Percentiles rank a stretch among this genome's conserved stretches.
phyloP scores from a whole-genome alignment of 2,797 vertebrate genomes.

The Arnoldichthys spilopterus region DNA sequence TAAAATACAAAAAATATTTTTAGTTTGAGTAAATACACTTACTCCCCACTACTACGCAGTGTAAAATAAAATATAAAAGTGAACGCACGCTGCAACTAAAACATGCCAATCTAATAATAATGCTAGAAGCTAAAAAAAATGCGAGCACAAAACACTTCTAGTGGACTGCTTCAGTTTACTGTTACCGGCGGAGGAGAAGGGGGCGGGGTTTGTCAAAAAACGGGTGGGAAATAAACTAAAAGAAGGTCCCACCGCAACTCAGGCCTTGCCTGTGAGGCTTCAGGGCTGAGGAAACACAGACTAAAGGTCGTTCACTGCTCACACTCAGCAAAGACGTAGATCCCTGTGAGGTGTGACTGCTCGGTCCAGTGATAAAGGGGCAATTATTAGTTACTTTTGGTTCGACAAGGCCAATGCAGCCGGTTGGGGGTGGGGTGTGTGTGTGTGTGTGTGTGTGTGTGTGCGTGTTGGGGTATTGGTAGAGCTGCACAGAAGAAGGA shows the following conservation, averaged over 20 bases:
- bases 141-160: no score
- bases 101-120: no score
- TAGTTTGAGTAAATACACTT: no score
- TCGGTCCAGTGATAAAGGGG: neutral
- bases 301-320: neutral
- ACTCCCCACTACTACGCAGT: no score
- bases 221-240: neutral
- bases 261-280: neutral
- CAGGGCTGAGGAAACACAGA: neutral
- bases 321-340: neutral
- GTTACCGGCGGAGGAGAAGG: neutral
- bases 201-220: neutral
- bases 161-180: neutral
- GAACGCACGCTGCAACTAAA: no score
- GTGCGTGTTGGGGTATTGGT: neutral
- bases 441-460: neutral
- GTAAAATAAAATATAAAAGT: no score
- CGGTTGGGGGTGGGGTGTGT: no score
- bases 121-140: no score
- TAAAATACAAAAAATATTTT: no score
- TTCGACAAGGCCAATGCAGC: no score
- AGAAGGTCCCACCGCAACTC: neutral
- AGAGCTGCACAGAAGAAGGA: neutral
- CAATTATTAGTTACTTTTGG: neutral
- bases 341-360: neutral